Evolutionary conservation across 2,888 invertebrate genomes (phyloP).

Genomic region (Opisthograptis luteolata): DNA sequence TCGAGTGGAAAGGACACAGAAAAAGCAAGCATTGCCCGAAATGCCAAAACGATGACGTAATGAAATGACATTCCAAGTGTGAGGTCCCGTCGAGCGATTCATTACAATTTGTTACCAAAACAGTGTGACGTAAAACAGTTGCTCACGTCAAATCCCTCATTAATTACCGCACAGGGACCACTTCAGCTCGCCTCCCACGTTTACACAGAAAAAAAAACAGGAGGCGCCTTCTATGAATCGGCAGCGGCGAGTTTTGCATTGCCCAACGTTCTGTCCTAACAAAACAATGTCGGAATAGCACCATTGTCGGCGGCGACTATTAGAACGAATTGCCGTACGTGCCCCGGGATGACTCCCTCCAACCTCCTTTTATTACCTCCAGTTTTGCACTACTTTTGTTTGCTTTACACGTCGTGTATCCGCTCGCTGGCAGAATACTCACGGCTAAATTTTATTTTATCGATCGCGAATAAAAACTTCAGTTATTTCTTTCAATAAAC

Average conservation of each 20-base stretch:
- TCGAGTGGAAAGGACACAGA: constrained; percentile 9
- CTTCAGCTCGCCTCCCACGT: constrained; percentile 76
- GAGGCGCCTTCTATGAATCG: constrained; percentile 56
- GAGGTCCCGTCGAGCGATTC: constrained; percentile 72
- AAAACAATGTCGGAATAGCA: constrained; percentile 71
- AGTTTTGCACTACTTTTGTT: constrained; percentile 71
- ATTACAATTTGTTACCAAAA: constrained; percentile 80
- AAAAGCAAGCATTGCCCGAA: constrained; percentile 18
- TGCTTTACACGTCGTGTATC: constrained; percentile 62
- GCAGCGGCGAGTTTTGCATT: constrained; percentile 65
- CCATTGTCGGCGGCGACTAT: constrained; percentile 73
- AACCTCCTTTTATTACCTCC: constrained; percentile 68
- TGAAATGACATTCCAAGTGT: constrained; percentile 70
- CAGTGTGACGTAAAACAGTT: constrained; percentile 73
- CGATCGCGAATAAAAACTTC: constrained; percentile 46
- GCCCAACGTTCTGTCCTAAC: constrained; percentile 67
- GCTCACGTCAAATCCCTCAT: constrained; percentile 70
- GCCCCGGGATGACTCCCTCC: constrained; percentile 60
- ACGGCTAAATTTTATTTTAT: constrained; percentile 46
- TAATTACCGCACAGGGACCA: constrained; percentile 72
- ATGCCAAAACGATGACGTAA: constrained; percentile 60
- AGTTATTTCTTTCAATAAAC: constrained; percentile 39
- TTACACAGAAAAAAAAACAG: constrained; percentile 56
- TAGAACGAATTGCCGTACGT: constrained; percentile 78
- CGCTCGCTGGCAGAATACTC: constrained; percentile 57